Conservation (phyloP, 23 tunicate genomes). For the Aplidium turbinatum region DNA sequence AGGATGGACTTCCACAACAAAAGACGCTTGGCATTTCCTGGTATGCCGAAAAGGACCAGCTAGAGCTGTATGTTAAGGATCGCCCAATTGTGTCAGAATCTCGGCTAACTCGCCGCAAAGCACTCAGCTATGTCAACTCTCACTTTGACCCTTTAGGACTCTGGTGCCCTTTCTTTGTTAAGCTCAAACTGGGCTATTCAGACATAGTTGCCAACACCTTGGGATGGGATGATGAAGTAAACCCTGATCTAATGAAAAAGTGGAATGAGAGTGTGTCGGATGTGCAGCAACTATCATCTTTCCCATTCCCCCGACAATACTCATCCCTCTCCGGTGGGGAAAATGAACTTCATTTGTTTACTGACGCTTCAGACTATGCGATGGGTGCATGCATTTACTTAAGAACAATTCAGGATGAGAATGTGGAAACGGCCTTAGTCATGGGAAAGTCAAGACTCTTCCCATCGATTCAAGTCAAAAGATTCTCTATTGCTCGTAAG, state of each 20-base stretch:
- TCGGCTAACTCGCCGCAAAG: slow-evolving; percentile 6
- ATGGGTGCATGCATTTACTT: slow-evolving; percentile 12
- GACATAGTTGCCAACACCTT: neutral
- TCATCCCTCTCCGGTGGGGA: neutral
- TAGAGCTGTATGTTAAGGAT: neutral
- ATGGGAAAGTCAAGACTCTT: neutral
- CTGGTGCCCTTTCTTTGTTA: slow-evolving; percentile 9
- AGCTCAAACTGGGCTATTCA: slow-evolving; percentile 21
- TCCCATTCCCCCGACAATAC: slow-evolving; percentile 11
- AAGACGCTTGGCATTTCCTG: slow-evolving; percentile 5
- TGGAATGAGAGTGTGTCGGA: neutral
- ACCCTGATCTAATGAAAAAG: neutral
- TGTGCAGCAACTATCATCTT: neutral
- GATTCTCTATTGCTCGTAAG: slow-evolving; percentile 16
- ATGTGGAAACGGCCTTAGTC: neutral
- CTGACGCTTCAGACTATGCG: slow-evolving; percentile 1
- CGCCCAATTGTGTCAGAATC: too few relatives aligned
- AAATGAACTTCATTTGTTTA: neutral
- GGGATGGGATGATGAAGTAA: slow-evolving; percentile 14
- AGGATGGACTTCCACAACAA: slow-evolving; percentile 1
- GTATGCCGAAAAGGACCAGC: neutral
- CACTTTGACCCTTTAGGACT: slow-evolving; percentile 6
- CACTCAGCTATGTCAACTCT: slow-evolving; percentile 6
- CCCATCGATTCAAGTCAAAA: slow-evolving; percentile 5
- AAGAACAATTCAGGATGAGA: neutral